Conservation (phyloP, 2,797 vertebrate species). For the Hyperoplus immaculatus region DNA sequence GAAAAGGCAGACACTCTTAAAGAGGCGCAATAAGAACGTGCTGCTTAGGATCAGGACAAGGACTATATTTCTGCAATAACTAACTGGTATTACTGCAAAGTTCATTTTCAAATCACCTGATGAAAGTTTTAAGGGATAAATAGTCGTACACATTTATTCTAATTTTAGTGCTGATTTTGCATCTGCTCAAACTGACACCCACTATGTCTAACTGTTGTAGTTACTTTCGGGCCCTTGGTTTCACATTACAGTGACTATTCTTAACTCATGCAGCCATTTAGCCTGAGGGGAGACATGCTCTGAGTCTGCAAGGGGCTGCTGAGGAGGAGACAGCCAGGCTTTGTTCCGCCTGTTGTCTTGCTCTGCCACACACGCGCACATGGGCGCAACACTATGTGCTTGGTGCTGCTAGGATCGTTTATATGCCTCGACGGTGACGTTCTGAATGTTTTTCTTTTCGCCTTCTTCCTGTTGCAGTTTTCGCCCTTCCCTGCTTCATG, state of each 20-base stretch:
- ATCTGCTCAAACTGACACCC: background rate
- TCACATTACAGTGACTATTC: conserved; percentile 59
- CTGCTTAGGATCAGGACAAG: background rate
- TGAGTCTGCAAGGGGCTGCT: conserved; percentile 47
- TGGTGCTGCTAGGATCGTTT: background rate
- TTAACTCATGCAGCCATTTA: conserved; percentile 46
- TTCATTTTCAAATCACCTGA: conserved; percentile 4
- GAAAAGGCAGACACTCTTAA: background rate
- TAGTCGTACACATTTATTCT: background rate
- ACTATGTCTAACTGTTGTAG: conserved; percentile 8
- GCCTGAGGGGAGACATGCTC: conserved; percentile 35
- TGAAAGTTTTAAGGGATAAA: background rate
- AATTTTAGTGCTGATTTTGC: background rate
- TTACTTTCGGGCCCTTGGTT: conserved; percentile 42
- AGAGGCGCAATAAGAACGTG: background rate
- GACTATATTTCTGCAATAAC: background rate
- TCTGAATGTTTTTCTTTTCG: background rate
- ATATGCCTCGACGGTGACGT: conserved; percentile 16
- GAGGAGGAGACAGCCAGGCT: conserved; percentile 39
- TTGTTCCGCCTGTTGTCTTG: conserved; percentile 48
- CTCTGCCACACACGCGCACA: conserved; percentile 9
- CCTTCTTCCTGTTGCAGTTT: conserved; percentile 47
- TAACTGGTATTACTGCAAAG: background rate
- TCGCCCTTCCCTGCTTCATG: conserved; percentile 70
- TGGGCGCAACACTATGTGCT: background rate